These are phyloP conservation scores for Disparrhopalites patrizii DNA, from an alignment of 2,888 invertebrate genomes.

Conservation along the genomic window DNA sequence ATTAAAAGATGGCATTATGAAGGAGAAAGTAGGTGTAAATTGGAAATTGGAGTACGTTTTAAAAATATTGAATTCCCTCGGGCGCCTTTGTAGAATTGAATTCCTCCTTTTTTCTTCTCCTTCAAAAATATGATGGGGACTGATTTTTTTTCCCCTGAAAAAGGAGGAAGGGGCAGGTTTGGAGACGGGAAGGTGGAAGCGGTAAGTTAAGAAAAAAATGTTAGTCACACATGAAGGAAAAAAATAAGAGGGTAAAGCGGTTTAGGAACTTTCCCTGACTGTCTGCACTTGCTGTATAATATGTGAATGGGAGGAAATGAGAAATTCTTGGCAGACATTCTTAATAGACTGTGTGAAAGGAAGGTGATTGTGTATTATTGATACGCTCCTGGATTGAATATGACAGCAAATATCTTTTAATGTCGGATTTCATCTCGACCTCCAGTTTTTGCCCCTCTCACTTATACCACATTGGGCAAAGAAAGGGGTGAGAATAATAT, in stretches of 20 bases:
- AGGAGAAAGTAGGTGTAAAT: neutral
- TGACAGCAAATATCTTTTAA: conserved; percentile 41
- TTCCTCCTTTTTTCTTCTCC: neutral
- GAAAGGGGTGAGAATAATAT: too few relatives aligned
- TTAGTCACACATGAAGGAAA: neutral
- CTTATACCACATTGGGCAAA: too few relatives aligned
- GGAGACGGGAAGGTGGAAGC: neutral
- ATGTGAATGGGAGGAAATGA: conserved; percentile 2
- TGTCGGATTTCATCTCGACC: conserved; percentile 36
- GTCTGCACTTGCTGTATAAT: neutral
- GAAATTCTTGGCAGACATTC: conserved; percentile 5
- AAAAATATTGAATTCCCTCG: conserved; percentile 3
- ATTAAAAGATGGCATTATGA: too few relatives aligned
- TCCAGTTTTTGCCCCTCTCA: conserved; percentile 14
- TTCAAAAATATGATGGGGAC: neutral
- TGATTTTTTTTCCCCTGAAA: neutral
- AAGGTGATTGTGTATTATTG: conserved; percentile 39
- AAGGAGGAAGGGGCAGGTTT: neutral
- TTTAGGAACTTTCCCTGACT: too few relatives aligned
- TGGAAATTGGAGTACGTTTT: neutral
- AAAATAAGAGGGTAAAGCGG: neutral
- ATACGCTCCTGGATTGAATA: conserved; percentile 34
- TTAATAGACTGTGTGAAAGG: conserved; percentile 21
- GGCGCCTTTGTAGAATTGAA: neutral
- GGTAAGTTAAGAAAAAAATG: neutral